Base-by-base conservation (phyloP, 2,797 vertebrate genomes). In the Rachycentron canadum region DNA sequence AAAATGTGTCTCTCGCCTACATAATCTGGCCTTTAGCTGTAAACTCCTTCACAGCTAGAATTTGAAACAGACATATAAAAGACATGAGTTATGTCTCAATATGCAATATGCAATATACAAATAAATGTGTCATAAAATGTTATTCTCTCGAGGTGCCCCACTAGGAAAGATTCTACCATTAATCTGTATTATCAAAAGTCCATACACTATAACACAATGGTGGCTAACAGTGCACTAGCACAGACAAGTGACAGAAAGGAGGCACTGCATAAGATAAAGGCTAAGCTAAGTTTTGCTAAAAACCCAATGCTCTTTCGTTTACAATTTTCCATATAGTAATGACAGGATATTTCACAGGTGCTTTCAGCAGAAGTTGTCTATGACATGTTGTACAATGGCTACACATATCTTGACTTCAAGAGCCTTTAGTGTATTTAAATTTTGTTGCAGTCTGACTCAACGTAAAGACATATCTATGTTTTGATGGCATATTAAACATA, bases 191-290 rank as follows among this genome's bases (percentile, higher is more conserved):
- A 86, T 78, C 68, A 61, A 77, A 64, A 69, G 58, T 77, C 87
- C 62, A 66, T 58, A 72, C 71, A 58, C 43, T 38, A 7, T 41
- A 40, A 73, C 64, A 79, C 66, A 49, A 14, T 25, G 34, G 50
- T 50, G 57, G 49, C 30, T 40, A 9, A 56, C 57, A 77, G 87
- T 63, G 25, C 88, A 85, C 69, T 76, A 93, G 92, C 89, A 82
- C 89, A 83, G 76, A 92, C 92, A 77, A 89, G 90, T 88, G 92
- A 59, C 79, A 73, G 68, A 83, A 66, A 61, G 16, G 26, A 36
- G 76, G 60, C 61, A 92, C 80, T 93, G 74, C 90, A 89, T 30
- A n/a, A 30, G n/a, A 55, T 16, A 61, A 25, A 0, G 47, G 28
- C 11, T 52, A 19, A 55, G 0, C 34, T 10, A 4, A 63, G 40